Evolutionary conservation across 1,140 invertebrate species (phyloP), one percentile per base, ranked within the genome.

Genomic region (Steinernema khuongi): DNA sequence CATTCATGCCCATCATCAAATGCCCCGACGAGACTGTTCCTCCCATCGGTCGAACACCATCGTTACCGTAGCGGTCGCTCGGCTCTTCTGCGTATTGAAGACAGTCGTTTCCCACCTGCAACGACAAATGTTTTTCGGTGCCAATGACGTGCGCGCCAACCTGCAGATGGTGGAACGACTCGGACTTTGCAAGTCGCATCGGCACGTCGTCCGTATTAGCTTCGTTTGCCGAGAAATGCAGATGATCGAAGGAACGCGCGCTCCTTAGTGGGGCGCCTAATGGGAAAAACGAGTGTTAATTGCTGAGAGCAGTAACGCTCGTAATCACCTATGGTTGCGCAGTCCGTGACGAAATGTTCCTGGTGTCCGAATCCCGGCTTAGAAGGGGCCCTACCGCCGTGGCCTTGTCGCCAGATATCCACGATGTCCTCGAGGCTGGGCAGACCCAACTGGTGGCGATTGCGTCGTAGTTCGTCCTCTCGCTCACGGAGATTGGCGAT

Each of bases 401-500:
- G 50, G 50, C 50, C 50, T 26, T 60, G 50, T 17, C 72, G 26
- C 72, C 72, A 74, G 41, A 36, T 67, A n/a, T 74, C 72, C 7
- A 74, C 67, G n/a, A 74, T 67, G 71, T 74, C 72, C 19, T 74
- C 72, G 28, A 74, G 31, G 2, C 73, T 43, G 1, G 67, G 31
- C n/a, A 77, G 72, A 33, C 67, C 75, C 1, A 77, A 66, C 66
- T 77, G 67, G 29, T 36, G 33, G 22, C 75, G 71, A 67, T 50
- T 77, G 32, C 68, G 71, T 32, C 68, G 60, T n/a, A 77, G 32
- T 31, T 77, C 75, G 19, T 77, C 75, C 22, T 77, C 75, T 1
- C 75, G 60, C 26, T 75, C 75, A n/a, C 75, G 73, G 1, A 77
- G 68, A 29, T 77, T 75, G 31, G 70, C 68, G 0, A 77, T 77